Percentiles rank a stretch among this genome's conserved stretches.
Conservation (phyloP, 2,888 invertebrate genomes). For the Merodon equestris region DNA sequence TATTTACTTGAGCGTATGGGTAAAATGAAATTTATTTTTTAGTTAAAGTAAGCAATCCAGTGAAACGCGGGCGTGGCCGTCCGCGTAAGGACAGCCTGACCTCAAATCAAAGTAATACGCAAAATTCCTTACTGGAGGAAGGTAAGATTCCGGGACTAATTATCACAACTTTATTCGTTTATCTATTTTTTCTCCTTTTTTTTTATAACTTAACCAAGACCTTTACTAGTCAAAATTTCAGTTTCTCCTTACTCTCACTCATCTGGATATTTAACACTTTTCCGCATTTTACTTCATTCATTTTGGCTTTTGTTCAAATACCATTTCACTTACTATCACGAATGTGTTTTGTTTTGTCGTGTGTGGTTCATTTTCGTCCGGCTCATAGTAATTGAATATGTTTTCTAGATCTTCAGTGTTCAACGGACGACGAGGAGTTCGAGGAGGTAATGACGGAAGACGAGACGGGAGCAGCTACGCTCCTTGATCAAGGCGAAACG, state of each 20-base stretch:
- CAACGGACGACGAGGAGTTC: constrained; percentile 85
- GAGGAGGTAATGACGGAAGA: constrained; percentile 83
- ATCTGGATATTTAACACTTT: constrained; percentile 20
- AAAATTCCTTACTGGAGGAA: constrained; percentile 87
- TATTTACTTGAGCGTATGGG: constrained; percentile 56
- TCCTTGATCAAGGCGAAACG: constrained; percentile 77
- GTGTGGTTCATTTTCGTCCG: constrained; percentile 7
- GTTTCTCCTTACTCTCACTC: constrained; percentile 10
- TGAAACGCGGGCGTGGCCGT: constrained; percentile 82
- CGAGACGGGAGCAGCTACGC: constrained; percentile 79
- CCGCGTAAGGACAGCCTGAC: constrained; percentile 81
- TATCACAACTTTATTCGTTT: constrained; percentile 25
- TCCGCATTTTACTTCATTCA: constrained; percentile 28
- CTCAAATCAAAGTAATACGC: constrained; percentile 80
- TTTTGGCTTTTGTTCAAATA: constrained; percentile 27
- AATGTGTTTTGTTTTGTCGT: constrained; percentile 5
- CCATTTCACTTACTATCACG: constrained; percentile 4
- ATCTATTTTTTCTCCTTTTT: constrained; percentile 2
- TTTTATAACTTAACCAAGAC: no score
- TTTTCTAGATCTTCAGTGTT: constrained; percentile 83
- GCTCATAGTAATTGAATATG: neutral
- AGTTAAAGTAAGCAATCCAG: constrained; percentile 79
- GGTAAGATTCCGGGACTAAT: constrained; percentile 79
- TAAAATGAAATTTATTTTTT: constrained; percentile 73
- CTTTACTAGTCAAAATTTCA: constrained; percentile 1